phyloP scores from a whole-genome alignment of 2,888 invertebrate genomes.

The Biston stratarius region DNA sequence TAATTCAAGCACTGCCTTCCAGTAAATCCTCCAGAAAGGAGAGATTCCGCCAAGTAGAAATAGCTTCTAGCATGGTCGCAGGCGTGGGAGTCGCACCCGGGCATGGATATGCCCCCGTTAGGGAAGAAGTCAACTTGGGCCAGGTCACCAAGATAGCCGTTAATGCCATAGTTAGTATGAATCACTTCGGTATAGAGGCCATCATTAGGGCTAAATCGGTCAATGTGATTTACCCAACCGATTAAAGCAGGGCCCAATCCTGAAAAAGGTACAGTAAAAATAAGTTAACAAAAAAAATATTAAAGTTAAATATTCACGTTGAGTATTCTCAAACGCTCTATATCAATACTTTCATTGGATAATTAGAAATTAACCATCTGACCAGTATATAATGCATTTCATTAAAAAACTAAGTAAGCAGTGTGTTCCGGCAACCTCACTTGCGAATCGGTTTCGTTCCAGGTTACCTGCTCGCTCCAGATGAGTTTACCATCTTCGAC shows the following conservation, averaged over 20 bases:
- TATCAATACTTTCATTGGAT: no score
- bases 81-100: conserved; percentile 65
- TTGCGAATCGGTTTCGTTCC: no score
- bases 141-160: conserved; percentile 63
- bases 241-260: conserved; percentile 67
- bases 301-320: no score
- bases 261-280: conserved; percentile 37
- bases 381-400: no score
- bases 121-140: conserved; percentile 72
- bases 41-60: conserved; percentile 69
- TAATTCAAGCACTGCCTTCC: conserved; percentile 67
- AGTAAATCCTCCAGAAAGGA: conserved; percentile 63
- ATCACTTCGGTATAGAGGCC: conserved; percentile 71
- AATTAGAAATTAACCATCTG: no score
- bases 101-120: conserved; percentile 71
- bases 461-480: no score
- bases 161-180: conserved; percentile 68
- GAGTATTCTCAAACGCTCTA: no score
- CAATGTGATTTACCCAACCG: conserved; percentile 67
- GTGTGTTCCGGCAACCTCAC: no score
- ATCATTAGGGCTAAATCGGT: conserved; percentile 62
- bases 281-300: no score
- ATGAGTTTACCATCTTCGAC: no score
- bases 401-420: no score
- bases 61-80: conserved; percentile 67